These are phyloP conservation scores for Proctacanthus coquilletti DNA, from an alignment of 1,140 invertebrate genomes.

Conservation along the genomic window DNA sequence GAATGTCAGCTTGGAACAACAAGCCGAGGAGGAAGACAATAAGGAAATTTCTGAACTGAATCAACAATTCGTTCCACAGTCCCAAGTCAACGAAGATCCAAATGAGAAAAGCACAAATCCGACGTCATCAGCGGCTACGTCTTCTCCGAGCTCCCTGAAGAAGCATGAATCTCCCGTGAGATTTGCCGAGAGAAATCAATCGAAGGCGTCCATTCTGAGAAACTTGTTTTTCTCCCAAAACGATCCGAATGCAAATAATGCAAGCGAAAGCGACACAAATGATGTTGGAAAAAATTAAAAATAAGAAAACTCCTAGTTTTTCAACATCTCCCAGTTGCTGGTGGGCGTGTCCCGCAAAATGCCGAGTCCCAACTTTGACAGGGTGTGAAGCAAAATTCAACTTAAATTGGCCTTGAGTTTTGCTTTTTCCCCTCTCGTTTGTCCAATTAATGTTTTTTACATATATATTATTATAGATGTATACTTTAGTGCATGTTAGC, in stretches of 20 bases:
- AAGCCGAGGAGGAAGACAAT: conserved; percentile 2
- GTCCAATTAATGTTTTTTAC: too few species aligned
- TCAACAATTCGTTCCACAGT: background rate
- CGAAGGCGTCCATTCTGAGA: conserved; percentile 5
- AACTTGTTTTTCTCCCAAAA: conserved; percentile 7
- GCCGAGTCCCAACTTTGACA: too few species aligned
- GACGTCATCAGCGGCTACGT: background rate
- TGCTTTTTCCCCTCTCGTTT: too few species aligned
- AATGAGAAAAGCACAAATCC: background rate
- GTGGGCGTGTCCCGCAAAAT: too few species aligned
- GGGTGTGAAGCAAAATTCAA: too few species aligned
- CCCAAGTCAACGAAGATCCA: background rate
- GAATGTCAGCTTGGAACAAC: conserved; percentile 3
- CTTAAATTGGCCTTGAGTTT: too few species aligned
- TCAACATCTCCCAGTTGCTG: too few species aligned
- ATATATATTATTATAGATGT: too few species aligned
- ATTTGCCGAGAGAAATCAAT: conserved; percentile 1
- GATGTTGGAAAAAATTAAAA: background rate
- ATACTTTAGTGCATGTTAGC: too few species aligned
- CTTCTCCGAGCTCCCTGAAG: background rate
- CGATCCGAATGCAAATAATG: conserved; percentile 1
- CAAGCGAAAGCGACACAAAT: background rate
- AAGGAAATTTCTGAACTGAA: background rate
- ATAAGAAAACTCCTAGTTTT: too few species aligned
- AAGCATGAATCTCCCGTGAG: background rate